Base-by-base conservation (phyloP, 2,888 invertebrate genomes). In the Tanypteryx hageni region DNA sequence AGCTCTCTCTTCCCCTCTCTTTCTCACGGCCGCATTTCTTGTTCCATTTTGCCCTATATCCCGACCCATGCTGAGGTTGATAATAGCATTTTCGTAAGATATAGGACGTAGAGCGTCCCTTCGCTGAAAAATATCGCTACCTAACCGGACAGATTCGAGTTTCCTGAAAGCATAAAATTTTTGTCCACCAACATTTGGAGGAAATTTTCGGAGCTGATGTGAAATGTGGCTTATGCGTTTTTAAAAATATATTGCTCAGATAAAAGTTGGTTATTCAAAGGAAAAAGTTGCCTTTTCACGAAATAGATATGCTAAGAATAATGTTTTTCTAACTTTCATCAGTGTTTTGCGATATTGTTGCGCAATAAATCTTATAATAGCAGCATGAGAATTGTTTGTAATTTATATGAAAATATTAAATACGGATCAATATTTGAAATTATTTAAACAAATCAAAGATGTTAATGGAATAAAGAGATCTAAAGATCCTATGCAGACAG, bases 111-210 rank as follows among this genome's bases (percentile, higher is more conserved):
- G 64, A 64, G 89, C 27, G 27, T 44, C 68, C 64, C 44, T 89
- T 44, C 61, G 64, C n/a, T 64, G 89, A 68, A 89, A 89, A 89
- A 89, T 89, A 68, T 89, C 44, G 61, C 64, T 7, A 31, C n/a
- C 64, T 22, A 44, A 31, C 10, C 27, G 0, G 64, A 64, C 13
- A 61, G 64, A 89, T 64, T 89, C 68, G 68, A 44, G 64, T 89
- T 64, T 64, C 64, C 89, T 31, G 44, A 58, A 64, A 44, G 64
- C 61, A 68, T 89, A 89, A 89, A 64, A 89, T 64, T 89, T 64
- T 64, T 61, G 61, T 64, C 76, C 89, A 89, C 89, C 64, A 89
- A 64, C 89, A 89, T 64, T 31, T n/a, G 44, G 64, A 89, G 64
- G 59, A 18, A 68, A 76, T 27, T 22, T n/a, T 76, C 8, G 76